Evolutionary conservation across 2,113 vertebrate genomes (phyloP).

Genomic region (Tragulus kanchil): DNA sequence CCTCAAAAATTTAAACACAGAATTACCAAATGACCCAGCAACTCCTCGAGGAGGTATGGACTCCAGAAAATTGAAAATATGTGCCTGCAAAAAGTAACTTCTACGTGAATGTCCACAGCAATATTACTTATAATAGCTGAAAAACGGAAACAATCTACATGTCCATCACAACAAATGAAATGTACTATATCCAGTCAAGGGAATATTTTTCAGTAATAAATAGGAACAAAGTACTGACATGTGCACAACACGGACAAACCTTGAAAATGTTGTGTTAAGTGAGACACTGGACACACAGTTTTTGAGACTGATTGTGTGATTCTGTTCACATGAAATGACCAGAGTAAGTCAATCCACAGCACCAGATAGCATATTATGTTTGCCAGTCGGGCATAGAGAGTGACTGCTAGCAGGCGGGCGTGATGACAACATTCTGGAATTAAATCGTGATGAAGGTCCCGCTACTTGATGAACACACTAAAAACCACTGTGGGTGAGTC

Average conservation of each 20-base stretch:
- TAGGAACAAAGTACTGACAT: neutral
- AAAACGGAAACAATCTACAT: neutral
- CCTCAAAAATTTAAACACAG: constrained; percentile 58
- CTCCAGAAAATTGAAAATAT: constrained; percentile 52
- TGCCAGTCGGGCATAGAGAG: neutral
- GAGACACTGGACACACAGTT: neutral
- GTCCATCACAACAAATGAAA: neutral
- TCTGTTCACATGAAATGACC: neutral
- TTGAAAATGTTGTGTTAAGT: neutral
- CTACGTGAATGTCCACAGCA: neutral
- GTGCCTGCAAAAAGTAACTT: neutral
- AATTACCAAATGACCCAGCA: constrained; percentile 18
- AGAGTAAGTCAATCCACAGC: neutral
- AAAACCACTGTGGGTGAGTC: neutral
- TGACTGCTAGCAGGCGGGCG: neutral
- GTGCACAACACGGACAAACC: neutral
- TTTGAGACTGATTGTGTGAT: neutral
- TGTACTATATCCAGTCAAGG: neutral
- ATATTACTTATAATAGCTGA: neutral
- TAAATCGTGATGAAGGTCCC: neutral
- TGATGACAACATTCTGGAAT: constrained; percentile 6
- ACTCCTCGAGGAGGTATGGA: neutral
- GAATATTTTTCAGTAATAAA: neutral
- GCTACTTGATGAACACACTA: neutral
- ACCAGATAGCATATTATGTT: neutral